phyloP scores from a whole-genome alignment of 2,888 invertebrate genomes.

The Drosophila greeni region DNA sequence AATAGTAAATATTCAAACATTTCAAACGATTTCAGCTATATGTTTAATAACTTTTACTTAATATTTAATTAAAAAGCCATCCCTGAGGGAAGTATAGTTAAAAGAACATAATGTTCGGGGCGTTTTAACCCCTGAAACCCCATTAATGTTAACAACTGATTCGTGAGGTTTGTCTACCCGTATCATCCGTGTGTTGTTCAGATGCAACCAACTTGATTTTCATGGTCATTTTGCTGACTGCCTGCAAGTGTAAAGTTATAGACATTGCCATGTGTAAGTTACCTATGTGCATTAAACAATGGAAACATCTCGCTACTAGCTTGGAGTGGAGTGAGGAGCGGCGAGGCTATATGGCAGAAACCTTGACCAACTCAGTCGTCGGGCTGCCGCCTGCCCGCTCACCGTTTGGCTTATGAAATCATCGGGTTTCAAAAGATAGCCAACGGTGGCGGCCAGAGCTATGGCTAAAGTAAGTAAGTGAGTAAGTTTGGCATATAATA shows the following conservation, averaged over 20 bases:
- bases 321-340: constrained; percentile 25
- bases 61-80: not conserved
- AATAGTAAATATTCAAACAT: not conserved
- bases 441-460: constrained; percentile 42
- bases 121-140: constrained; percentile 15
- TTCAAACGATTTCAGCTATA: not conserved
- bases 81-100: not conserved
- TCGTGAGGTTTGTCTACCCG: constrained; percentile 1
- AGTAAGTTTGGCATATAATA: constrained; percentile 31
- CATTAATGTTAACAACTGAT: constrained; percentile 1
- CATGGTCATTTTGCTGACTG: constrained; percentile 30
- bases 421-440: constrained; percentile 61
- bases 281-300: constrained; percentile 43
- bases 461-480: constrained; percentile 1
- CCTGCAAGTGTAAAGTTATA: constrained; percentile 42
- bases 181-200: constrained; percentile 13
- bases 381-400: constrained; percentile 39
- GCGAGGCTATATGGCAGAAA: constrained; percentile 51
- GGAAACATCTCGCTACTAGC: constrained; percentile 46
- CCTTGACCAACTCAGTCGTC: constrained; percentile 68
- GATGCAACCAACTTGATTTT: constrained; percentile 38
- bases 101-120: constrained; percentile 1
- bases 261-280: constrained; percentile 38
- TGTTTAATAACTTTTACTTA: too few species aligned
- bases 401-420: constrained; percentile 47